These are phyloP conservation scores for Palythoa heliodiscus DNA, from an alignment of 92 coral and sea anemone genomes.

Conservation along the genomic window DNA sequence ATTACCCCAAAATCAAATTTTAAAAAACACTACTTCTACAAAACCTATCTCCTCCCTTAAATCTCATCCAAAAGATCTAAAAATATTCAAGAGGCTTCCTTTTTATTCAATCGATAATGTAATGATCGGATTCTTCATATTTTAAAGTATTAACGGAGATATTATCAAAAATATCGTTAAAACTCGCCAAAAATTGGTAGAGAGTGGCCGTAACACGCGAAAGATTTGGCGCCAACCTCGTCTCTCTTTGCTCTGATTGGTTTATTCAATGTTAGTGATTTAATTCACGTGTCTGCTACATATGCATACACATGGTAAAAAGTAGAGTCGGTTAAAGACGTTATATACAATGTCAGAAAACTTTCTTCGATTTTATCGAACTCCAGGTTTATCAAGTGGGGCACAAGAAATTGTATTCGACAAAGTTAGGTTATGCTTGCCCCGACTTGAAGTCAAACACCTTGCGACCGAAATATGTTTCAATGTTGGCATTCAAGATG, in stretches of 20 bases:
- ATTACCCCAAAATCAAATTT: too few relatives aligned
- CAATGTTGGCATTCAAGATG: slow-evolving; percentile 67
- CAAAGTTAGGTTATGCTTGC: slow-evolving; percentile 55
- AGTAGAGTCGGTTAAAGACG: background rate
- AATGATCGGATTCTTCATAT: too few relatives aligned
- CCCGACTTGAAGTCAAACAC: slow-evolving; percentile 60
- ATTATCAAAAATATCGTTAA: too few relatives aligned
- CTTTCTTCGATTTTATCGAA: slow-evolving; percentile 71
- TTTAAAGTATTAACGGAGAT: too few relatives aligned
- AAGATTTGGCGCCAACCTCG: slow-evolving; percentile 34
- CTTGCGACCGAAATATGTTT: slow-evolving; percentile 83
- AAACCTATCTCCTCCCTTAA: too few relatives aligned
- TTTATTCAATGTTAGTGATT: background rate
- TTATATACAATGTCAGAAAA: slow-evolving; percentile 56
- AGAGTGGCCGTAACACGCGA: too few relatives aligned
- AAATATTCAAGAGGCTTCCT: too few relatives aligned
- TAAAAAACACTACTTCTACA: too few relatives aligned
- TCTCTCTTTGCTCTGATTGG: slow-evolving; percentile 27
- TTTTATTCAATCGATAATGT: too few relatives aligned
- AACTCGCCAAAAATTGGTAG: too few relatives aligned
- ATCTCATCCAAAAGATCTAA: too few relatives aligned
- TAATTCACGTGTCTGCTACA: slow-evolving; percentile 15
- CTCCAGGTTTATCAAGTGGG: slow-evolving; percentile 89
- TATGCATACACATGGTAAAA: background rate
- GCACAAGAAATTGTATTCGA: slow-evolving; percentile 72